Percentiles rank a stretch among this genome's conserved stretches.
Evolutionary conservation across 1,140 invertebrate species (phyloP).

Genomic region (Panonychus citri): DNA sequence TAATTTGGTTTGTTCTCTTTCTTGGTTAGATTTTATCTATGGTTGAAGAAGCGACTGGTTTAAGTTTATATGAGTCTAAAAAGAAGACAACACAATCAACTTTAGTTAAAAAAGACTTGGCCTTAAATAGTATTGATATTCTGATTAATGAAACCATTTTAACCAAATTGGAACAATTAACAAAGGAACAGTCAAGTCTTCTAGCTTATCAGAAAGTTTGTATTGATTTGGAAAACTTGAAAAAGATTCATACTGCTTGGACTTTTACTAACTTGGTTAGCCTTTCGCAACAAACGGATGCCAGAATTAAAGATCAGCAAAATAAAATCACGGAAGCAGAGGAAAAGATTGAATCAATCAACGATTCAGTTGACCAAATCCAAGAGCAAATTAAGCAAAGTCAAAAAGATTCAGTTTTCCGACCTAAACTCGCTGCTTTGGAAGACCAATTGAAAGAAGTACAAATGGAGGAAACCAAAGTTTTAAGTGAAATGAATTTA

Average conservation of each 20-base stretch:
- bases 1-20: background rate
- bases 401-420: slow-evolving; percentile 28
- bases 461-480: slow-evolving; percentile 41
- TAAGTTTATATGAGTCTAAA: slow-evolving; percentile 85
- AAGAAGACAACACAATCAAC: slow-evolving; percentile 62
- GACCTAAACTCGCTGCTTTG: slow-evolving; percentile 34
- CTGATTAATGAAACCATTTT: slow-evolving; percentile 61
- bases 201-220: slow-evolving; percentile 58
- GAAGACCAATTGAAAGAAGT: slow-evolving; percentile 38
- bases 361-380: slow-evolving; percentile 24
- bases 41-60: slow-evolving; percentile 98
- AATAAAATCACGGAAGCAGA: slow-evolving; percentile 12
- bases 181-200: slow-evolving; percentile 58
- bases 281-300: slow-evolving; percentile 29
- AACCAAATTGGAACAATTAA: slow-evolving; percentile 61
- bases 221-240: slow-evolving; percentile 61
- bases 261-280: slow-evolving; percentile 34
- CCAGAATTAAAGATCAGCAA: slow-evolving; percentile 19
- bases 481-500: slow-evolving; percentile 38
- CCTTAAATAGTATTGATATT: slow-evolving; percentile 58
- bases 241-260: slow-evolving; percentile 48
- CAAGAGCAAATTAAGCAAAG: slow-evolving; percentile 22
- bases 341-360: slow-evolving; percentile 17
- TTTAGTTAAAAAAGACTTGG: slow-evolving; percentile 81
- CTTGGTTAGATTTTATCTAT: slow-evolving; percentile 61